phyloP scores from a whole-genome alignment of 2,113 vertebrate species.

The Suncus etruscus region DNA sequence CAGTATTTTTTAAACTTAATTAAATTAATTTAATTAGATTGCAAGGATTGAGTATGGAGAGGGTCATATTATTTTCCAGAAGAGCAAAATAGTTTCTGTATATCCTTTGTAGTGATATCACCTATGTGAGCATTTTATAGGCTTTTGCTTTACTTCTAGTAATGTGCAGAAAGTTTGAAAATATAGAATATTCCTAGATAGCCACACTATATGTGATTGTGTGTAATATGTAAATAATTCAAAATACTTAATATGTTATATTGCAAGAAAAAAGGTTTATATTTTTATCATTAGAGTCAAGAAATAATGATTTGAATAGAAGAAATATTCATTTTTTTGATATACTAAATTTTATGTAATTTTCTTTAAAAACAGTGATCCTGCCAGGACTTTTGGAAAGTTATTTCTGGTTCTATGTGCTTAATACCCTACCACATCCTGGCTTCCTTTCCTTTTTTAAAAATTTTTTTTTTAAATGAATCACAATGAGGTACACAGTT shows the following conservation, averaged over 20 bases:
- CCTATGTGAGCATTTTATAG: background rate
- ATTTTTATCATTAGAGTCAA: background rate
- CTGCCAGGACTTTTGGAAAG: too few relatives aligned
- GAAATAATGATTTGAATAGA: too few relatives aligned
- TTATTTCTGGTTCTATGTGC: too few relatives aligned
- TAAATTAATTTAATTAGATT: background rate
- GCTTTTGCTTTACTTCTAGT: slow-evolving; percentile 16
- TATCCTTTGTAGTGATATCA: background rate
- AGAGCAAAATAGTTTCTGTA: background rate
- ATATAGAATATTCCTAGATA: background rate
- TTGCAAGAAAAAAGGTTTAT: background rate
- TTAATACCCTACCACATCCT: too few relatives aligned
- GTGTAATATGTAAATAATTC: too few relatives aligned
- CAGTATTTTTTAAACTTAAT: background rate
- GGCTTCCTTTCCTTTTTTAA: too few relatives aligned
- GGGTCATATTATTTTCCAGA: rapidly evolving
- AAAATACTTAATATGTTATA: background rate
- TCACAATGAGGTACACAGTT: too few relatives aligned
- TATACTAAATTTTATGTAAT: too few relatives aligned
- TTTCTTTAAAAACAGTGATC: too few relatives aligned
- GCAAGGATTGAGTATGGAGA: rapidly evolving
- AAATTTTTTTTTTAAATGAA: too few relatives aligned
- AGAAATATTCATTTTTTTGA: too few relatives aligned
- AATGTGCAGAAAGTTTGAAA: background rate
- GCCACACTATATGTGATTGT: background rate